Base-by-base conservation (phyloP, 2,888 invertebrate species). In the Trichopria drosophilae region DNA sequence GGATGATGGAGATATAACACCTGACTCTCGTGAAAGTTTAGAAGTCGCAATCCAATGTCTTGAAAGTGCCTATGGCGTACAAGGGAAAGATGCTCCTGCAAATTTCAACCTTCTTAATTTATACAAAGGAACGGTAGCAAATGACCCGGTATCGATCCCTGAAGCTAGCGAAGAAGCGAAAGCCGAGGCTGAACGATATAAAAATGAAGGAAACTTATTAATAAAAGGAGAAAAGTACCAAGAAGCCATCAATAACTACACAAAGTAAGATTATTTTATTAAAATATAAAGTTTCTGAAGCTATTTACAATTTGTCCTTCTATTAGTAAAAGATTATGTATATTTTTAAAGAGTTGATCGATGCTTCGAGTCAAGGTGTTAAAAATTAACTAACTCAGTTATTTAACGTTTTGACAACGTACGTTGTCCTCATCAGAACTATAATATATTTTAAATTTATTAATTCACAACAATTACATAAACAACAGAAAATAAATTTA, bases 11-110 rank as follows among this genome's bases (percentile, higher is more conserved):
- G 66, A 71, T 28, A 65, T 75, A 39, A 68, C 69, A 67, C 79
- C 61, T 41, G 78, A 64, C 66, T 82, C 67, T 68, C 77, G 83
- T 51, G 93, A 93, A 75, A 90, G 90, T 71, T 79, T 95, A 41
- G 94, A 94, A 80, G 97, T 98, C 50, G 93, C 94, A 28, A 85
- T 91, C 60, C 96, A 97, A 77, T 97, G 97, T 76, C 80, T 96
- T 61, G 93, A 96, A 77, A 88, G 90, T 37, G 91, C 93, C 6
- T 97, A 91, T 74, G 87, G 86, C 60, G 78, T 95, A 1, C 79
- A 78, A 31, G 74, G 78, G 1, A 77, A 78, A 6, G 80, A 81
- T 50, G 69, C 71, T 51, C 59, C 71, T 60, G 43, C 62, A 9
- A 64, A 70, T 57, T 68, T 81, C 31, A 76, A 80, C 61, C 67